These are phyloP conservation scores for Drosophila paucipuncta DNA, from an alignment of 2,888 invertebrate genomes.

Conservation along the genomic window DNA sequence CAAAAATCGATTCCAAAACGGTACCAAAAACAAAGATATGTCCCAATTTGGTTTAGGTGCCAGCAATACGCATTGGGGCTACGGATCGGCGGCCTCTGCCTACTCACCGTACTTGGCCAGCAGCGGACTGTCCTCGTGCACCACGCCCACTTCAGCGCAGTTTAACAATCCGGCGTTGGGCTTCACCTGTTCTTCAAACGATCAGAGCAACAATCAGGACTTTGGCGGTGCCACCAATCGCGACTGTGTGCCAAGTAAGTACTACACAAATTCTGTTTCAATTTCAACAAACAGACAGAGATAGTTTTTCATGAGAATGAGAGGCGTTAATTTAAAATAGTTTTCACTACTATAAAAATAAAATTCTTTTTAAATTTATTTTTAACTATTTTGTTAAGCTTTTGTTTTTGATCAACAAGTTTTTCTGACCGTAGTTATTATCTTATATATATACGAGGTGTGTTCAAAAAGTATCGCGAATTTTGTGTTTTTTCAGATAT, in stretches of 20 bases:
- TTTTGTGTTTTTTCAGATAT: no score
- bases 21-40: constrained; percentile 88
- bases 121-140: constrained; percentile 90
- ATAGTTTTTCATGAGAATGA: background rate
- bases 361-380: background rate
- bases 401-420: background rate
- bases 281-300: background rate
- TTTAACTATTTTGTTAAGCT: background rate
- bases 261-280: background rate
- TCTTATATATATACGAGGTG: no score
- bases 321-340: background rate
- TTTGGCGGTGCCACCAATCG: constrained; percentile 87
- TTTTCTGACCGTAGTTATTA: background rate
- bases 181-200: constrained; percentile 90
- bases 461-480: no score
- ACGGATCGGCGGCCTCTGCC: constrained; percentile 93
- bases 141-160: constrained; percentile 89
- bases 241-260: constrained; percentile 86
- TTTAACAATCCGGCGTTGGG: constrained; percentile 91
- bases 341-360: background rate
- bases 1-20: constrained; percentile 26
- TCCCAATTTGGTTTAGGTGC: constrained; percentile 93
- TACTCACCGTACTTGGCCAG: constrained; percentile 93
- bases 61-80: constrained; percentile 95
- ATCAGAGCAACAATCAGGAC: constrained; percentile 87